Percentiles rank a stretch among this genome's conserved stretches.
Conservation (phyloP, 1,140 invertebrate species). For the Psix sp. region DNA sequence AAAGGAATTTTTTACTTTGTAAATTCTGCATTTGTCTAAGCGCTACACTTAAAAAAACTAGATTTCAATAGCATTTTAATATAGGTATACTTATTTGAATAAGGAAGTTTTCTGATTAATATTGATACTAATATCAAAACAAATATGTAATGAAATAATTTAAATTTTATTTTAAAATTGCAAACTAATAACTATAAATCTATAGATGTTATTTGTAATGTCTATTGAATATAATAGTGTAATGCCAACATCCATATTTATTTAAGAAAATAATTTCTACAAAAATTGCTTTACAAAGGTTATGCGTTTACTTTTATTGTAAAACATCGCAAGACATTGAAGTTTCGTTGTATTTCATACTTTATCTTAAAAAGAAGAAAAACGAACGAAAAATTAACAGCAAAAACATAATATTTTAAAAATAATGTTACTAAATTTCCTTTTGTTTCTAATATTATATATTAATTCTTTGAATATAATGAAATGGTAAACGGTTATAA, state of each 20-base stretch:
- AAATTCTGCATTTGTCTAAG: no score
- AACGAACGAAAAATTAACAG: neutral
- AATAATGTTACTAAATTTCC: slow-evolving; percentile 17
- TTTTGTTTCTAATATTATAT: slow-evolving; percentile 10
- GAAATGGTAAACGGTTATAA: slow-evolving; percentile 3
- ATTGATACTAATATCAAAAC: no score
- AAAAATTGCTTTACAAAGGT: slow-evolving; percentile 35
- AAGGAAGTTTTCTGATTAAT: no score
- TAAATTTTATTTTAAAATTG: no score
- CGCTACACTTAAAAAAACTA: no score
- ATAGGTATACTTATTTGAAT: no score
- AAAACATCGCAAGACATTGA: slow-evolving; percentile 25
- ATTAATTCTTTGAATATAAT: slow-evolving; percentile 3
- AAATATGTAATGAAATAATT: no score
- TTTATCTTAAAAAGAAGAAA: slow-evolving; percentile 1
- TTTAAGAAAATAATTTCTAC: slow-evolving; percentile 38
- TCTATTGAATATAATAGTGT: no score
- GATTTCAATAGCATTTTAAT: no score
- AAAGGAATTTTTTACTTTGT: no score
- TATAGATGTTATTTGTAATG: no score
- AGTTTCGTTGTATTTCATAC: slow-evolving; percentile 35
- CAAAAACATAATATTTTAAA: neutral
- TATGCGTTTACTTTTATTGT: slow-evolving; percentile 10
- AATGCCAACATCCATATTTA: slow-evolving; percentile 25
- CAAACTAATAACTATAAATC: no score